A percentile compares a stretch with the other conserved stretches of the same genome.
Evolutionary conservation across 2,113 vertebrate genomes (phyloP).

Genomic region (Megaleporinus macrocephalus): DNA sequence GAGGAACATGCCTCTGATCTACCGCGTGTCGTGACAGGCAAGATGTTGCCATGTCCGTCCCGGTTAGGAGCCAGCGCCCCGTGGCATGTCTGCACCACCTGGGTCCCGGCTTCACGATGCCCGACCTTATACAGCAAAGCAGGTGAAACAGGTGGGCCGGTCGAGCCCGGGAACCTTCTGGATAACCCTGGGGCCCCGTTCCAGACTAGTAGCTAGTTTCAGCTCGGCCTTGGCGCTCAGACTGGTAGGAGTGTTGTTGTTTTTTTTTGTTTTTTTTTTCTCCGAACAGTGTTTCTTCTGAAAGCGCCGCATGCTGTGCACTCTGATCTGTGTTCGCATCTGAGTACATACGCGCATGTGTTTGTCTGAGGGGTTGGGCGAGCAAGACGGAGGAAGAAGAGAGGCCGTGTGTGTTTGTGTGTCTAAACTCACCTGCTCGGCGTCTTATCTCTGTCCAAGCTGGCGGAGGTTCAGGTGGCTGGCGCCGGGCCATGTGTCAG

Average conservation of each 20-base stretch:
- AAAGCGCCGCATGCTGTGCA: neutral
- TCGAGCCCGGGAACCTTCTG: conserved; percentile 19
- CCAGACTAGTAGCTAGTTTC: conserved; percentile 1
- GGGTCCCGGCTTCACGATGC: conserved; percentile 22
- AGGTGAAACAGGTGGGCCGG: conserved; percentile 45
- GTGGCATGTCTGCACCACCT: conserved; percentile 44
- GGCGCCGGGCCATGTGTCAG: conserved; percentile 48
- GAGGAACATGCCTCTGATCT: conserved; percentile 50
- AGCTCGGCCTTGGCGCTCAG: neutral
- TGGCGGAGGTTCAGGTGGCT: conserved; percentile 43
- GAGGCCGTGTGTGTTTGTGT: neutral
- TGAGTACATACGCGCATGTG: neutral
- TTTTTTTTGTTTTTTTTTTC: too few species aligned
- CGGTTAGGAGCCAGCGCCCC: conserved; percentile 44
- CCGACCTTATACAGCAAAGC: conserved; percentile 32
- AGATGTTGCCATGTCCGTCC: conserved; percentile 48
- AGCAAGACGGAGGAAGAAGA: conserved; percentile 1
- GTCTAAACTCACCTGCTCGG: conserved; percentile 41
- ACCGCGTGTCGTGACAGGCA: conserved; percentile 48
- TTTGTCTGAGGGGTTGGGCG: conserved; percentile 5
- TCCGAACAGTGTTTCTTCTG: neutral
- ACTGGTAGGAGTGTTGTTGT: neutral
- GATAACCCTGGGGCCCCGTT: conserved; percentile 18
- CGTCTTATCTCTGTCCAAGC: conserved; percentile 53
- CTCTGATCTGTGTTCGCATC: neutral